phyloP scores from a whole-genome alignment of 2,888 invertebrate species.

The Polylopha cassiicola region DNA sequence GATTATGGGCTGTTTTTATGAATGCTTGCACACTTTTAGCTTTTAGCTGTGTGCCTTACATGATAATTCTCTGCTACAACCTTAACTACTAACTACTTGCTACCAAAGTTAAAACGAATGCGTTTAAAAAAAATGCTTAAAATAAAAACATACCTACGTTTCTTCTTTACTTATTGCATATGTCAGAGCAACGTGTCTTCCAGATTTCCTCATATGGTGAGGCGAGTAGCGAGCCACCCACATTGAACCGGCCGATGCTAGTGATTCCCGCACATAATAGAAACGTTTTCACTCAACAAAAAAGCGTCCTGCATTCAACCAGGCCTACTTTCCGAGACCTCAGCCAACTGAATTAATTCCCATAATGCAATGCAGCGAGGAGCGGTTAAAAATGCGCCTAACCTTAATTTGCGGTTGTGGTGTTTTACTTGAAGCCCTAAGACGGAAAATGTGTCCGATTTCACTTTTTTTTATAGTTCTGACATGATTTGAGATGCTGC shows the following conservation, averaged over 20 bases:
- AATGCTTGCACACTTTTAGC: too few species aligned
- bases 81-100: too few species aligned
- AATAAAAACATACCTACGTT: slow-evolving; percentile 10
- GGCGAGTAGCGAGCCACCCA: slow-evolving; percentile 33
- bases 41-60: too few species aligned
- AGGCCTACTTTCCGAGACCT: slow-evolving; percentile 34
- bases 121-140: slow-evolving; percentile 6
- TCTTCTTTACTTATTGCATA: slow-evolving; percentile 23
- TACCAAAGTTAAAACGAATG: background rate
- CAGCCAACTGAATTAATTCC: slow-evolving; percentile 34
- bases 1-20: too few species aligned
- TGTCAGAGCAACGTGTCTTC: slow-evolving; percentile 33
- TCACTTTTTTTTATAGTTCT: slow-evolving; percentile 6
- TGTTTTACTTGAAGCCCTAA: slow-evolving; percentile 29
- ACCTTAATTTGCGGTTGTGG: slow-evolving; percentile 28
- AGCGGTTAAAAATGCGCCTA: too few species aligned
- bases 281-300: slow-evolving; percentile 44
- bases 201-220: slow-evolving; percentile 31
- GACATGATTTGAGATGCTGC: slow-evolving; percentile 13
- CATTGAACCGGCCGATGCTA: slow-evolving; percentile 36
- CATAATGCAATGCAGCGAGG: slow-evolving; percentile 27
- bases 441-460: slow-evolving; percentile 15
- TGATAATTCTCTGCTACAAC: too few species aligned
- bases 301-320: slow-evolving; percentile 34
- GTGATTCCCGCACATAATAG: slow-evolving; percentile 44